Evolutionary conservation across 92 coral and sea anemone species (phyloP).

Genomic region (Palythoa grandiflora): DNA sequence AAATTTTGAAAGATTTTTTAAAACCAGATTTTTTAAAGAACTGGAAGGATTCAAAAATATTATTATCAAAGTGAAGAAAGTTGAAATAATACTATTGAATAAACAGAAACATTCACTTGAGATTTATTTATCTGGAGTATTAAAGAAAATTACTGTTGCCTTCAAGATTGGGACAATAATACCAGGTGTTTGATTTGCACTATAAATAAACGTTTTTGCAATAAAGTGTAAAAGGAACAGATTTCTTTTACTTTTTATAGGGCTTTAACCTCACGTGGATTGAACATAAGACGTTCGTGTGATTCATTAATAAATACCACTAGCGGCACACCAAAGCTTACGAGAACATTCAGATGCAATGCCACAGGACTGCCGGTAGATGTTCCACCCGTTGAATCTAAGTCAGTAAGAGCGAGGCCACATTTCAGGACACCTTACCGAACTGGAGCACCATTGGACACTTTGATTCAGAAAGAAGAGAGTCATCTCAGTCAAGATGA

Average conservation of each 20-base stretch:
- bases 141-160: no score
- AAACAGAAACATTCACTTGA: background rate
- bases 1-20: no score
- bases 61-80: no score
- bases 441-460: constrained; percentile 8
- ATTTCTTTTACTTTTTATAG: background rate
- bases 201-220: background rate
- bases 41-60: no score
- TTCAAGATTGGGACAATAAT: background rate
- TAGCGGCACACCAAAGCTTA: constrained; percentile 1
- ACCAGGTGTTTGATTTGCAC: background rate
- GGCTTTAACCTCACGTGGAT: background rate
- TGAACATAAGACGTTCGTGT: background rate
- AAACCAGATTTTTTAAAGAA: no score
- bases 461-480: background rate
- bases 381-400: background rate
- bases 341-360: background rate
- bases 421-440: constrained; percentile 44
- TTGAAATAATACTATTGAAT: no score
- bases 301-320: background rate
- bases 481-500: background rate
- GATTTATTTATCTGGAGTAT: background rate
- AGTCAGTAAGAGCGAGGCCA: constrained; percentile 27
- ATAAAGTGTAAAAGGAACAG: background rate
- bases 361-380: background rate